Evolutionary conservation across 1,140 invertebrate species (phyloP).

Genomic region (Drosophila leontia): DNA sequence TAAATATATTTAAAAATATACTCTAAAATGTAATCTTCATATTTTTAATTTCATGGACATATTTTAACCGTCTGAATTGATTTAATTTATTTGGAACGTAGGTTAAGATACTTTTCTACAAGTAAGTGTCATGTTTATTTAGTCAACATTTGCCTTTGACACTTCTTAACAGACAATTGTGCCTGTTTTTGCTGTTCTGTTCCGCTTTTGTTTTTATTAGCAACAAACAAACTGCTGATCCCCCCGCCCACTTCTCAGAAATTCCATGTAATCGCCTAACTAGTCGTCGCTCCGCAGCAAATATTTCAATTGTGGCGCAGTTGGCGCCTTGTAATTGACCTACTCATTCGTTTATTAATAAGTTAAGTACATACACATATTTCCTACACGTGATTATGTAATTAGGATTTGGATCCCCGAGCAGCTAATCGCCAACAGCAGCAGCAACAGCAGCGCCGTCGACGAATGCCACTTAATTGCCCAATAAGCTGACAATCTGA

Average conservation of each 20-base stretch:
- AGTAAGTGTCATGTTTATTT: constrained; percentile 4
- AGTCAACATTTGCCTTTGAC: constrained; percentile 32
- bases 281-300: not conserved
- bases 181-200: not conserved
- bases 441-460: constrained; percentile 26
- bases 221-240: constrained; percentile 12
- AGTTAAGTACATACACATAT: constrained; percentile 22
- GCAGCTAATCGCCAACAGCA: constrained; percentile 46
- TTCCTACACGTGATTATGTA: constrained; percentile 53
- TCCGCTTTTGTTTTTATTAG: constrained; percentile 17
- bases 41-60: too few relatives aligned
- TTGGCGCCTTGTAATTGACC: constrained; percentile 64
- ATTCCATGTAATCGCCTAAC: constrained; percentile 33
- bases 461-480: constrained; percentile 56
- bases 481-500: constrained; percentile 51
- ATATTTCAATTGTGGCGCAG: constrained; percentile 51
- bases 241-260: not conserved
- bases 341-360: constrained; percentile 54
- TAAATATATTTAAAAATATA: not conserved
- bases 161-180: not conserved
- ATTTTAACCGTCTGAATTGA: not conserved
- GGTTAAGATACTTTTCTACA: not conserved
- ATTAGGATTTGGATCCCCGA: constrained; percentile 40
- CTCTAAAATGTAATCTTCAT: not conserved
- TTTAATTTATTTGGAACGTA: not conserved